Base-by-base conservation (phyloP, 2,797 vertebrate genomes). In the Crax fasciolata region DNA sequence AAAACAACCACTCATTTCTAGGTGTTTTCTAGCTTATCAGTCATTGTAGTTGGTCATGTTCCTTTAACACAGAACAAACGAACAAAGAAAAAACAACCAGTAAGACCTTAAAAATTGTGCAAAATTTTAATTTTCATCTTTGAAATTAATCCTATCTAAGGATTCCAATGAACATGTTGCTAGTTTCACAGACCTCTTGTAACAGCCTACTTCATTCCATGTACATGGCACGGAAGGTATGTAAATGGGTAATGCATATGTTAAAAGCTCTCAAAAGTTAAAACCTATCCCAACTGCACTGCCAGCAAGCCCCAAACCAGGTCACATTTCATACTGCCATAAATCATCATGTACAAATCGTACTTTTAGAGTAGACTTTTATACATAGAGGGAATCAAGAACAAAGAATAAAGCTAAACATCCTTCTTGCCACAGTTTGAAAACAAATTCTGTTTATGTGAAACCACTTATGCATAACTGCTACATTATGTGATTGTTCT, bases 111-210 rank as follows among this genome's bases (percentile, higher is more conserved):
- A 9, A 75, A 88, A 83, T 84, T 0, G 8, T 9, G 12, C 14
- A 91, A 93, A 85, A 87, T 46, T 15, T n/a, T 84, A 62, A 4
- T 49, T 95, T 90, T 89, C 25, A 39, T 24, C 32, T 70, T 18
- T 57, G 46, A 92, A 9, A 3, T 41, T 9, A 67, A 73, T 27
- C 17, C 24, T 41, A 28, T 30, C 19, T 83, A 73, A 73, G 54
- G 38, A 90, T 77, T 85, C 85, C 16, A 79, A 3, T 49, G 19
- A 32, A 87, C 18, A 48, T 32, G 25, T 24, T 72, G 65, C n/a
- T 8, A 92, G 21, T 92, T 84, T 62, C 78, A 44, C 24, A 89
- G 82, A 46, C 13, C 24, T 94, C 49, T 86, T 74, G 17, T 55
- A 82, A 57, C 51, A 80, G 74, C n/a, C 54, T 68, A 62, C 17